These are phyloP conservation scores for Takifugu flavidus DNA, from an alignment of 2,113 vertebrate genomes.

Conservation along the genomic window DNA sequence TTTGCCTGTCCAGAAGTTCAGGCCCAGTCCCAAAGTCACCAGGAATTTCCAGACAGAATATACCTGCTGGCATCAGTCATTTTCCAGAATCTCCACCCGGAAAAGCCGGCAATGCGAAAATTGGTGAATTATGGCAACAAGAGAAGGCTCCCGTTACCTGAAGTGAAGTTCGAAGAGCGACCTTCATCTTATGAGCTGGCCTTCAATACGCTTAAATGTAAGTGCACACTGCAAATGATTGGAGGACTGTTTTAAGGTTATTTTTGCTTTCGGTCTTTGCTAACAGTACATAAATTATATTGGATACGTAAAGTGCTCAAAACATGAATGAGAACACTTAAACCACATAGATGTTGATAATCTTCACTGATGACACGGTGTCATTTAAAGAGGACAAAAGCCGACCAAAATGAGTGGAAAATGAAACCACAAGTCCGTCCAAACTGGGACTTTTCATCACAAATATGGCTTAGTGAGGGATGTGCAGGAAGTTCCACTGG, in stretches of 20 bases:
- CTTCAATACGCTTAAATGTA: slow-evolving; percentile 89
- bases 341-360: no score
- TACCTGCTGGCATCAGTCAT: slow-evolving; percentile 83
- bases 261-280: neutral
- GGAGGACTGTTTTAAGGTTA: neutral
- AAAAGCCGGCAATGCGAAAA: slow-evolving; percentile 66
- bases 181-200: slow-evolving; percentile 79
- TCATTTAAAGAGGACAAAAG: no score
- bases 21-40: slow-evolving; percentile 34
- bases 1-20: slow-evolving; percentile 8
- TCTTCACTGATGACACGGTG: no score
- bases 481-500: no score
- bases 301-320: no score
- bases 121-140: slow-evolving; percentile 76
- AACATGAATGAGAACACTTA: no score
- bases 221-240: slow-evolving; percentile 59
- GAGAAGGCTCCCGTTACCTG: slow-evolving; percentile 23
- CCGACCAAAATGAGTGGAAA: no score
- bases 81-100: slow-evolving; percentile 78
- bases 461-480: no score
- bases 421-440: no score
- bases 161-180: slow-evolving; percentile 69
- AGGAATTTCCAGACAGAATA: slow-evolving; percentile 72
- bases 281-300: neutral
- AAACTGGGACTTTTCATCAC: no score